phyloP scores from a whole-genome alignment of 1,140 invertebrate genomes.

The Sinella curviseta region DNA sequence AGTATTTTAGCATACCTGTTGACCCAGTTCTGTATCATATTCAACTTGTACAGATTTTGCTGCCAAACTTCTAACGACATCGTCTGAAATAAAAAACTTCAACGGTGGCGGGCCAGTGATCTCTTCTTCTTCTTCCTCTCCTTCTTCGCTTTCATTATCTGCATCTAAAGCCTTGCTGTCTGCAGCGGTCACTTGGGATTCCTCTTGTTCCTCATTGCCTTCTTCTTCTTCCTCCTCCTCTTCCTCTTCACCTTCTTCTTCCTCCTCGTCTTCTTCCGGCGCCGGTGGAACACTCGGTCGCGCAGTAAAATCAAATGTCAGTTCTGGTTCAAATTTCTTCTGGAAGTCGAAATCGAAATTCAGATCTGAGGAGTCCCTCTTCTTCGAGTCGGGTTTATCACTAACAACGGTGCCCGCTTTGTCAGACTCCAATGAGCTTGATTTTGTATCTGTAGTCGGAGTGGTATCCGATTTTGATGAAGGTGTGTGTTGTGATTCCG shows the following conservation, averaged over 20 bases:
- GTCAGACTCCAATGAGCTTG: too few relatives aligned
- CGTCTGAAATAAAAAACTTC: not conserved
- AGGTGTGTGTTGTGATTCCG: too few relatives aligned
- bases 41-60: slow-evolving; percentile 12
- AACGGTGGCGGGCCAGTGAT: not conserved
- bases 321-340: too few relatives aligned
- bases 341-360: too few relatives aligned
- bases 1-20: not conserved
- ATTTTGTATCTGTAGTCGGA: too few relatives aligned
- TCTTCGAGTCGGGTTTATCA: too few relatives aligned
- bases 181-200: not conserved
- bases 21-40: slow-evolving; percentile 6
- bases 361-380: too few relatives aligned
- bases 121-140: not conserved
- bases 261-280: not conserved
- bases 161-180: not conserved
- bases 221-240: slow-evolving; percentile 12
- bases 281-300: too few relatives aligned
- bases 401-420: too few relatives aligned
- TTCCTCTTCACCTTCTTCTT: not conserved
- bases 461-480: too few relatives aligned
- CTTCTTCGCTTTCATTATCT: not conserved
- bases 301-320: too few relatives aligned
- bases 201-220: not conserved
- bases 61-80: not conserved